A percentile compares a stretch with the other conserved stretches of the same genome.
Evolutionary conservation across 2,113 vertebrate genomes (phyloP).

Genomic region (Petroica traversi): DNA sequence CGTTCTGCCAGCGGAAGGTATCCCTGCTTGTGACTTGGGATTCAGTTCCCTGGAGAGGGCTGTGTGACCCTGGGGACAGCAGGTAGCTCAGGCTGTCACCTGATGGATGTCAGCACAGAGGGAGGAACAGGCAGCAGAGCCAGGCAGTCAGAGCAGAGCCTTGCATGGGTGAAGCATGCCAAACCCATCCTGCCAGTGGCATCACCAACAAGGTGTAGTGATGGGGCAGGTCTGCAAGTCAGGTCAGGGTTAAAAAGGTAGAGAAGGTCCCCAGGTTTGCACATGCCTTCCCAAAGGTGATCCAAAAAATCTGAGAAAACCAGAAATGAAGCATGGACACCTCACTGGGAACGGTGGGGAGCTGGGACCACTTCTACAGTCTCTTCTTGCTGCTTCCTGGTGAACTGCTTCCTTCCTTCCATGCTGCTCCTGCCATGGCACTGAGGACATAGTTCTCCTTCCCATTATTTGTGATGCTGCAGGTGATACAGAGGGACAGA

Average conservation of each 20-base stretch:
- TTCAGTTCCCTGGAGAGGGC: neutral
- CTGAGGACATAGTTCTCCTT: neutral
- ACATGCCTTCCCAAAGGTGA: neutral
- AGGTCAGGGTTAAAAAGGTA: neutral
- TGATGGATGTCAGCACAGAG: neutral
- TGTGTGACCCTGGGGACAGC: neutral
- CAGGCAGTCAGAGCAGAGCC: neutral
- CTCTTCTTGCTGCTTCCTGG: neutral
- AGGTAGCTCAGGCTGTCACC: neutral
- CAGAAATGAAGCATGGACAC: neutral
- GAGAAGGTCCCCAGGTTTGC: neutral
- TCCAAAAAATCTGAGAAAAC: neutral
- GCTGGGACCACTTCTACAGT: neutral
- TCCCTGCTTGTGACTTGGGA: neutral
- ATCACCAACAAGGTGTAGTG: neutral
- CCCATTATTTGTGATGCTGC: neutral
- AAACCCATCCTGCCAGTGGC: neutral
- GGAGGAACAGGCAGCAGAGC: neutral
- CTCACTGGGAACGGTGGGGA: neutral
- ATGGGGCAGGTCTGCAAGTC: neutral
- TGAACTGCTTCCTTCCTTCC: neutral
- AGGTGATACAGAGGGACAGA: neutral
- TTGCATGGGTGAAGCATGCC: fast-evolving
- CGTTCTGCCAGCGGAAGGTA: constrained; percentile 96
- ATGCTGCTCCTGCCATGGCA: neutral